phyloP scores from a whole-genome alignment of 2,888 invertebrate genomes.

The Cybosia mesomella region DNA sequence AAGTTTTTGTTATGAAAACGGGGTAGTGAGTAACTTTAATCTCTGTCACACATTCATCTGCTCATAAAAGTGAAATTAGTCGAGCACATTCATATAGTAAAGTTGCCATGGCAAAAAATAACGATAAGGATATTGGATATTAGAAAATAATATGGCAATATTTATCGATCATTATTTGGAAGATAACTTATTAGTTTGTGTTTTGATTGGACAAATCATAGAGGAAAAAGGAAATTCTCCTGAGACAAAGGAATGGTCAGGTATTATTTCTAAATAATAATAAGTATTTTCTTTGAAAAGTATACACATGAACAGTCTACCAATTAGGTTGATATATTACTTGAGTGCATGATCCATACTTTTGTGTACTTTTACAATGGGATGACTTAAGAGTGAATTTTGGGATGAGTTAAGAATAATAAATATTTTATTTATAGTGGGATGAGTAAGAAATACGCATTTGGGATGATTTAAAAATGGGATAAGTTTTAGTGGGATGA shows the following conservation, averaged over 20 bases:
- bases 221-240: neutral
- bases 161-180: slow-evolving; percentile 1
- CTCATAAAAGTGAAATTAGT: slow-evolving; percentile 4
- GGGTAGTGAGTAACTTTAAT: neutral
- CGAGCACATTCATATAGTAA: neutral
- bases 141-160: neutral
- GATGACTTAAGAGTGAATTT: too few species aligned
- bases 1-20: neutral
- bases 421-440: too few species aligned
- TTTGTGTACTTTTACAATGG: too few species aligned
- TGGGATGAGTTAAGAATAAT: too few species aligned
- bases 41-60: neutral
- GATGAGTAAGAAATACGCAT: too few species aligned
- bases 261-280: neutral
- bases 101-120: neutral
- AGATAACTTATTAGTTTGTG: slow-evolving; percentile 6
- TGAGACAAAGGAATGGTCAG: neutral
- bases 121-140: neutral
- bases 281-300: neutral
- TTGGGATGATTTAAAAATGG: too few species aligned
- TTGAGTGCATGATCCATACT: too few species aligned
- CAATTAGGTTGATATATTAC: neutral
- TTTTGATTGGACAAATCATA: neutral
- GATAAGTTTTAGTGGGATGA: too few species aligned
- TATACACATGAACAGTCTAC: neutral